These are phyloP conservation scores for Embiotoca jacksoni DNA, from an alignment of 2,113 vertebrate species.

Conservation along the genomic window DNA sequence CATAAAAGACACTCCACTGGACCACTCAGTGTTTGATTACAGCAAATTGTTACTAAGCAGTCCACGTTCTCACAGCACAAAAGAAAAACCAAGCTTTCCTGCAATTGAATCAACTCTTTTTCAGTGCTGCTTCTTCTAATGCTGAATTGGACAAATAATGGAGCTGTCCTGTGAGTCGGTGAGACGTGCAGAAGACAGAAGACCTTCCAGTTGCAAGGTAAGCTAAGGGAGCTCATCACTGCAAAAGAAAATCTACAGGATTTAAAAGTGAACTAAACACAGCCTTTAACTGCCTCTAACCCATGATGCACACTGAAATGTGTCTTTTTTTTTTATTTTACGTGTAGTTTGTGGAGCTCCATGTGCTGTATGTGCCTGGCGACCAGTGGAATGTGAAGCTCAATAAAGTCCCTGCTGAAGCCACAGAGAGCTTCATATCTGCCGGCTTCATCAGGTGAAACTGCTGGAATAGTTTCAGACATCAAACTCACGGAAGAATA, in stretches of 20 bases:
- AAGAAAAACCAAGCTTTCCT: slow-evolving; percentile 5
- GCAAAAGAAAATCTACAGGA: background rate
- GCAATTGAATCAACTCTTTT: background rate
- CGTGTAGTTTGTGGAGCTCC: slow-evolving; percentile 90
- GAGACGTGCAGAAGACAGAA: slow-evolving; percentile 58
- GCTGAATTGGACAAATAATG: slow-evolving; percentile 43
- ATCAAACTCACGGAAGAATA: no score
- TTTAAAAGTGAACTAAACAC: no score
- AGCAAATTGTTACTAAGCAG: slow-evolving; percentile 65
- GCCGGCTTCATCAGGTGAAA: slow-evolving; percentile 93
- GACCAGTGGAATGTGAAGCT: slow-evolving; percentile 92
- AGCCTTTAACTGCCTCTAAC: no score
- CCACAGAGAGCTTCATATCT: slow-evolving; percentile 88
- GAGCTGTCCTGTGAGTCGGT: slow-evolving; percentile 59
- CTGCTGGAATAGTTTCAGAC: background rate
- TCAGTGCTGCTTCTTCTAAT: background rate
- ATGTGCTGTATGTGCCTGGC: slow-evolving; percentile 91
- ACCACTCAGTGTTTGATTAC: slow-evolving; percentile 60
- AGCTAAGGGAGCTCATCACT: background rate
- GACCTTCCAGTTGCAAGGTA: slow-evolving; percentile 78
- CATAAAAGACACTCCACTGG: slow-evolving; percentile 62
- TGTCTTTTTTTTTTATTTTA: background rate
- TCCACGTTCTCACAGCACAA: slow-evolving; percentile 18
- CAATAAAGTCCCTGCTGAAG: slow-evolving; percentile 89
- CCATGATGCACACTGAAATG: background rate